These are phyloP conservation scores for Thysanoteuthis rhombus DNA, from an alignment of 2,888 invertebrate species.

Conservation along the genomic window DNA sequence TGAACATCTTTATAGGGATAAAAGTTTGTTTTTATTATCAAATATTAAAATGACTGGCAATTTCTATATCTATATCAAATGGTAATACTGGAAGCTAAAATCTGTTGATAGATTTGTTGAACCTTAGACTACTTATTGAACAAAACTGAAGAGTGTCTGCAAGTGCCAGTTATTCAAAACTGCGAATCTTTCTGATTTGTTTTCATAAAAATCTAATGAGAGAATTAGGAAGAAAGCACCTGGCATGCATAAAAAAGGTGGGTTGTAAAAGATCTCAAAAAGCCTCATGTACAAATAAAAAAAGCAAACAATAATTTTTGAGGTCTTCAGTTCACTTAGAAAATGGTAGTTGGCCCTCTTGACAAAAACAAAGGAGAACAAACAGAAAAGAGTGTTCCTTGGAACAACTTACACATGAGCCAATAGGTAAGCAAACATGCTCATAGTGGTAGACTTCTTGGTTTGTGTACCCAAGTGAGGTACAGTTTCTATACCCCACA, in stretches of 20 bases:
- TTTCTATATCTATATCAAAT: too few relatives aligned
- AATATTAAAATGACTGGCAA: too few relatives aligned
- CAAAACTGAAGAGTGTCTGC: too few relatives aligned
- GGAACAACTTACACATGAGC: background rate
- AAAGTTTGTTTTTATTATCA: too few relatives aligned
- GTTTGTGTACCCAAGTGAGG: background rate
- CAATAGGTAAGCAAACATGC: background rate
- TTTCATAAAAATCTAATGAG: background rate
- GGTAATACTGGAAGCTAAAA: too few relatives aligned
- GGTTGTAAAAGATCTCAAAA: background rate
- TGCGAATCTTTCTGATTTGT: too few relatives aligned
- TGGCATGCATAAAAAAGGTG: background rate
- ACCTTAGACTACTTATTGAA: too few relatives aligned
- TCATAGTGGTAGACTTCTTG: background rate
- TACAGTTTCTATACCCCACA: background rate
- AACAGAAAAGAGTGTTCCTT: background rate
- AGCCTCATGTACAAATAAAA: background rate
- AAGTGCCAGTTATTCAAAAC: too few relatives aligned
- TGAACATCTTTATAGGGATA: too few relatives aligned
- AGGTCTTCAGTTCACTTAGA: background rate
- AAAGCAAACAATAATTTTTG: background rate
- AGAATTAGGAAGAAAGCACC: background rate
- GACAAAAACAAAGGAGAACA: background rate
- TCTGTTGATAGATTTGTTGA: too few relatives aligned
- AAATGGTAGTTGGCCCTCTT: background rate